Evolutionary conservation across 2,113 vertebrate genomes (phyloP).

Genomic region (Alaudala cheleensis): DNA sequence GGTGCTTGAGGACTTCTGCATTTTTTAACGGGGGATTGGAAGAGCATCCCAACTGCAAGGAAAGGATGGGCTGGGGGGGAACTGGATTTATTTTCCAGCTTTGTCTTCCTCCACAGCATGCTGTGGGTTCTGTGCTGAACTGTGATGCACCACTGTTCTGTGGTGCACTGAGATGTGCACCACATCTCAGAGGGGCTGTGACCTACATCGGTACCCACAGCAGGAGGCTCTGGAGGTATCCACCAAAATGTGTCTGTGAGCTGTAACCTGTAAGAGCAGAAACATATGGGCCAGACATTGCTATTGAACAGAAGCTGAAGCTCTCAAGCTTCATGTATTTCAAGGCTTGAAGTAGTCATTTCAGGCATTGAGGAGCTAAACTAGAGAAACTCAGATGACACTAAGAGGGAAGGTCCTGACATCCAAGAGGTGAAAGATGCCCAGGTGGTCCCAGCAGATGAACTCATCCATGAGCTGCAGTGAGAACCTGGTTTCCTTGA

Average conservation of each 20-base stretch:
- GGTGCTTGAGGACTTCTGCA: not conserved
- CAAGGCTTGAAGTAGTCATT: not conserved
- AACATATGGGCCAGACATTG: not conserved
- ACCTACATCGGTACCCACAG: fast-evolving
- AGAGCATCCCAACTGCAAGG: not conserved
- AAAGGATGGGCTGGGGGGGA: fast-evolving
- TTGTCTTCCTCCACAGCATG: not conserved
- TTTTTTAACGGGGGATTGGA: not conserved
- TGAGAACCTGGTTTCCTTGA: not conserved
- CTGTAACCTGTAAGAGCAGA: not conserved
- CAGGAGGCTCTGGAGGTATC: fast-evolving
- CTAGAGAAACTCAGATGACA: not conserved
- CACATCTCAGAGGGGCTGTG: not conserved
- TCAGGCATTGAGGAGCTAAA: not conserved
- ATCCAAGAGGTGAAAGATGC: fast-evolving
- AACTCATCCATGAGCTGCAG: not conserved
- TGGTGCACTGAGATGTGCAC: too few species aligned
- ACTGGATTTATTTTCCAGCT: not conserved
- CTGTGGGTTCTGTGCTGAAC: not conserved
- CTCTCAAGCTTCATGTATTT: not conserved
- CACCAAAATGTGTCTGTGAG: not conserved
- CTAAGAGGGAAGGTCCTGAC: not conserved
- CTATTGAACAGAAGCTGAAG: not conserved
- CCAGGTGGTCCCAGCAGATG: not conserved
- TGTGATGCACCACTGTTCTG: too few species aligned